Evolutionary conservation across 2,113 vertebrate species (phyloP).

Genomic region (Paraplagusia blochii): DNA sequence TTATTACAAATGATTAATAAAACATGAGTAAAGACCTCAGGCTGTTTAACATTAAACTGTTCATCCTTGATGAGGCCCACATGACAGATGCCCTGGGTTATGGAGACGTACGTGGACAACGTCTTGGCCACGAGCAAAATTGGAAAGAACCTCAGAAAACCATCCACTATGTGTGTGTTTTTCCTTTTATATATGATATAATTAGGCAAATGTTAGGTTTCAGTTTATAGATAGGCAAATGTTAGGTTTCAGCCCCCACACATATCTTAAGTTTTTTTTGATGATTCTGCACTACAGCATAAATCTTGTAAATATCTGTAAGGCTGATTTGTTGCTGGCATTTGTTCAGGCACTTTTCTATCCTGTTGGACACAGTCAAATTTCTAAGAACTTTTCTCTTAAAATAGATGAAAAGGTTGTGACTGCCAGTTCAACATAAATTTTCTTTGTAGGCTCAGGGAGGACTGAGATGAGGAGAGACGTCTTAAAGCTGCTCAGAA

Average conservation of each 20-base stretch:
- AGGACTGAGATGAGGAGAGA: constrained; percentile 52
- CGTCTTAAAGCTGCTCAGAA: constrained; percentile 63
- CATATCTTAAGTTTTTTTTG: constrained; percentile 8
- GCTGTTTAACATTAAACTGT: not conserved
- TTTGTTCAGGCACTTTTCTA: constrained; percentile 38
- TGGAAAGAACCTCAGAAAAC: too few species aligned
- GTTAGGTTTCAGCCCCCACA: constrained; percentile 16
- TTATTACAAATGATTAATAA: not conserved
- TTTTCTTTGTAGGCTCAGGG: constrained; percentile 48
- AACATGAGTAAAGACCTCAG: not conserved
- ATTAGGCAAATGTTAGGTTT: constrained; percentile 7
- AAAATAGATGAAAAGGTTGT: constrained; percentile 60
- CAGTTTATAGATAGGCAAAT: constrained; percentile 14
- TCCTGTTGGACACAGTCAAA: constrained; percentile 61
- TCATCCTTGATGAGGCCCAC: not conserved
- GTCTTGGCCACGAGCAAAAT: not conserved
- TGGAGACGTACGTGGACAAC: not conserved
- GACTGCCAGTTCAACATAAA: constrained; percentile 53
- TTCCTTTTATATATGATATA: too few species aligned
- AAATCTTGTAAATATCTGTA: constrained; percentile 45
- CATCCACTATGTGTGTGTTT: too few species aligned
- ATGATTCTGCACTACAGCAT: constrained; percentile 13
- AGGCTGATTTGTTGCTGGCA: constrained; percentile 29
- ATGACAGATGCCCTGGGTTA: not conserved
- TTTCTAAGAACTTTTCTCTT: constrained; percentile 68